Evolutionary conservation across 2,113 vertebrate genomes (phyloP).

Genomic region (Meriones unguiculatus): DNA sequence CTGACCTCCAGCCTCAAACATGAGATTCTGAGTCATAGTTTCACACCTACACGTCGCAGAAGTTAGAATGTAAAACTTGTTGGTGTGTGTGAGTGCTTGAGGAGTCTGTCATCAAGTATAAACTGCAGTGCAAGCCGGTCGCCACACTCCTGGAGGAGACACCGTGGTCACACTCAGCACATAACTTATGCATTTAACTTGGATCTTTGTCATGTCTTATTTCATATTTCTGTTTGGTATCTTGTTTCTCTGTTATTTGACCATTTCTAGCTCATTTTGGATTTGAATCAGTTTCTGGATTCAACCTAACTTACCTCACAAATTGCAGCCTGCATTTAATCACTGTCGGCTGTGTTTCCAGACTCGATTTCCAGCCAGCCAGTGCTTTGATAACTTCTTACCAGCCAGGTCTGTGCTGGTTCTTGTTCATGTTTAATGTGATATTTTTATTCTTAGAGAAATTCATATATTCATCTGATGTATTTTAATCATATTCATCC

Average conservation of each 20-base stretch:
- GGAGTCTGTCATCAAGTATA: background rate
- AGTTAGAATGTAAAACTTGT: background rate
- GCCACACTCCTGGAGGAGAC: too few species aligned
- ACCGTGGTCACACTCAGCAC: background rate
- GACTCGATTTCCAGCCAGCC: background rate
- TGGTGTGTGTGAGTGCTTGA: too few species aligned
- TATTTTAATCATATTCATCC: background rate
- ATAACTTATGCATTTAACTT: background rate
- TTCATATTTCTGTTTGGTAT: background rate
- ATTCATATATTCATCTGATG: too few species aligned
- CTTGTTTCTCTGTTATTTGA: background rate
- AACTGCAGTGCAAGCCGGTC: background rate
- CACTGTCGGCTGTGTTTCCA: background rate
- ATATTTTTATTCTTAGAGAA: background rate
- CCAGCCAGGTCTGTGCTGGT: too few species aligned
- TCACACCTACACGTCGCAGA: background rate
- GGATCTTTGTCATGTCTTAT: background rate
- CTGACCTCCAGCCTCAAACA: background rate
- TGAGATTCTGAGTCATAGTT: background rate
- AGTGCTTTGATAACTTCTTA: background rate
- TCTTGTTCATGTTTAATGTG: background rate
- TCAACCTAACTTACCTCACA: background rate
- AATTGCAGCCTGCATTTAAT: background rate
- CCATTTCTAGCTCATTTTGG: background rate
- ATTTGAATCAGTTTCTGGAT: background rate